A percentile compares a stretch with the other conserved stretches of the same genome.
Conservation (phyloP, 2,797 vertebrate genomes). For the Coregonus ussuriensis region DNA sequence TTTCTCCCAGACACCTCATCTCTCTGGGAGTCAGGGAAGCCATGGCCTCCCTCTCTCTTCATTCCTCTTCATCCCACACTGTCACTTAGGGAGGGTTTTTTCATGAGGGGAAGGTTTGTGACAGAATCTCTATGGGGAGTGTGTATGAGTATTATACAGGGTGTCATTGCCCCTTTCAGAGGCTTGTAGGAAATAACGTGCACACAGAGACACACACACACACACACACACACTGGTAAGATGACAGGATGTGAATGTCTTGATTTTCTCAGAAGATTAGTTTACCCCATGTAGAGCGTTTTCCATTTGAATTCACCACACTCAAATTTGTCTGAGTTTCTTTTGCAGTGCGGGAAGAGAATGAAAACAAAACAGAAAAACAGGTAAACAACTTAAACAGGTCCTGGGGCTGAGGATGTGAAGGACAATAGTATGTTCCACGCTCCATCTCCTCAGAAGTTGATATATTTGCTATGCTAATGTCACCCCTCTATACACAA, state of each 20-base stretch:
- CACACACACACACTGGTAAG: slow-evolving; percentile 18
- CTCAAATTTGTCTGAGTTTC: slow-evolving; percentile 46
- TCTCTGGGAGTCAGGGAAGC: slow-evolving; percentile 35
- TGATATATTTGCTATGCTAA: no score
- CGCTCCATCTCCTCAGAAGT: no score
- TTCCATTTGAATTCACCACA: slow-evolving; percentile 59
- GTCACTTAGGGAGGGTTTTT: neutral
- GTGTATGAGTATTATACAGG: neutral
- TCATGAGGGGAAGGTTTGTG: neutral
- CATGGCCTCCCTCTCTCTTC: slow-evolving; percentile 8
- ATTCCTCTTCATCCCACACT: neutral
- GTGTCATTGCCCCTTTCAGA: neutral
- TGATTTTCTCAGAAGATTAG: slow-evolving; percentile 59
- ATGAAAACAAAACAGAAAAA: slow-evolving; percentile 51
- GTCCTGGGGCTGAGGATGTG: slow-evolving; percentile 27
- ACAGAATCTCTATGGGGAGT: neutral
- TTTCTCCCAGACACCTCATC: slow-evolving; percentile 53
- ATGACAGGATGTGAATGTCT: slow-evolving; percentile 49
- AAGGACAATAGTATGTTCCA: neutral
- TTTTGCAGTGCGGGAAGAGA: slow-evolving; percentile 39
- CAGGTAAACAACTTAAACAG: slow-evolving; percentile 60
- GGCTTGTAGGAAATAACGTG: slow-evolving; percentile 3
- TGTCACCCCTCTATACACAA: neutral
- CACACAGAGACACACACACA: slow-evolving; percentile 33
- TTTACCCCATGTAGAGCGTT: slow-evolving; percentile 43